phyloP scores from a whole-genome alignment of 1,140 invertebrate genomes.

The Gryllus bimaculatus region DNA sequence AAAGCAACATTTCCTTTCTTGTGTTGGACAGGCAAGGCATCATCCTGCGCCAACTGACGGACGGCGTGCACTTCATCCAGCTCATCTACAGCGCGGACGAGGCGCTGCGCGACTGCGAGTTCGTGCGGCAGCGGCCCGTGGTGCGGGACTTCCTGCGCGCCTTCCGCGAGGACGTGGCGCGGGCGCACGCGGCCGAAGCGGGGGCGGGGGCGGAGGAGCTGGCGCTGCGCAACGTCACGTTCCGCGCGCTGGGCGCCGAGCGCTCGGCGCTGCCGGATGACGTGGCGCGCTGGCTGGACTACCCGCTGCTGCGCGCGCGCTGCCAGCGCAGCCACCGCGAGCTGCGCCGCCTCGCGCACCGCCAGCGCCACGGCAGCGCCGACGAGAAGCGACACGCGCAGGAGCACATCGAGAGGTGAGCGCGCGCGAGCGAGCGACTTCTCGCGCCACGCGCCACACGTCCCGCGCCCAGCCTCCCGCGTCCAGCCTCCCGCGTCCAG shows the following conservation, averaged over 20 bases:
- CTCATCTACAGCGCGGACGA: conserved; percentile 50
- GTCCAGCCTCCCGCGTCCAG: too few species aligned
- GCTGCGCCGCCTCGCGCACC: conserved; percentile 20
- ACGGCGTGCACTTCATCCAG: conserved; percentile 54
- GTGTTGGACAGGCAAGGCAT: conserved; percentile 31
- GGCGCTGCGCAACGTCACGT: conserved; percentile 34
- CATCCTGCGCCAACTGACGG: conserved; percentile 52
- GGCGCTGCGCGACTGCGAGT: conserved; percentile 54
- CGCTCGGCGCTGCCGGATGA: conserved; percentile 31
- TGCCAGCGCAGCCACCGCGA: conserved; percentile 23
- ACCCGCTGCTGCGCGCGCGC: conserved; percentile 16
- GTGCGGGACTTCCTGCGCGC: conserved; percentile 44
- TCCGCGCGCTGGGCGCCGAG: conserved; percentile 36
- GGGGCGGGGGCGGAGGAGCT: not conserved
- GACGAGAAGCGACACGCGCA: conserved; percentile 16
- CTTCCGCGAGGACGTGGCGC: conserved; percentile 43
- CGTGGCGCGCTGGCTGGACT: conserved; percentile 38
- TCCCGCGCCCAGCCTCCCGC: too few species aligned
- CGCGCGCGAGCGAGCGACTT: too few species aligned
- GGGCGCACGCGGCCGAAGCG: conserved; percentile 25
- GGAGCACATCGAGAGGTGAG: conserved; percentile 20
- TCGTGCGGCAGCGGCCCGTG: conserved; percentile 40
- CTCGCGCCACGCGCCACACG: too few species aligned
- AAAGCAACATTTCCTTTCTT: too few species aligned
- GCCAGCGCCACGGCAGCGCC: conserved; percentile 21